Conservation (phyloP, 2,797 vertebrate species). For the Artibeus jamaicensis region DNA sequence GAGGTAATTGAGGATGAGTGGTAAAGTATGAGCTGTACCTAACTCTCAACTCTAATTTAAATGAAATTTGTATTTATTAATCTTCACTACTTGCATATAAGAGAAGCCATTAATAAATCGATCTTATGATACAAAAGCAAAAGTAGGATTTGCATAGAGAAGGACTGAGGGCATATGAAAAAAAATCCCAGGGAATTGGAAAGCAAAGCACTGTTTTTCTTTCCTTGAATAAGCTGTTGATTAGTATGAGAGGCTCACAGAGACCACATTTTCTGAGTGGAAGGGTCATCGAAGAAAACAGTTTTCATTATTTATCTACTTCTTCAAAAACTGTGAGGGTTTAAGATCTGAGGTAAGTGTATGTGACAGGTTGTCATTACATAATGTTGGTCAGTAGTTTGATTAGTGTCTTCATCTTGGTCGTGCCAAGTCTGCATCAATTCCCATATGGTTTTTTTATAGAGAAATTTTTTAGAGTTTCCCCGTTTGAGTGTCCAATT, state of each 20-base stretch:
- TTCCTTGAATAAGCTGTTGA: background rate
- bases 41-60: background rate
- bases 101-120: background rate
- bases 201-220: background rate
- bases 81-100: background rate
- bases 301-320: background rate
- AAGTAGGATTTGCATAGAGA: background rate
- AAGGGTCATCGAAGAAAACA: background rate
- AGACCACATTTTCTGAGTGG: background rate
- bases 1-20: background rate
- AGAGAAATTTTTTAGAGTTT: background rate
- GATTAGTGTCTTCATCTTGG: background rate
- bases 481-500: background rate
- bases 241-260: background rate
- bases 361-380: background rate
- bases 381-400: background rate
- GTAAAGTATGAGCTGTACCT: background rate
- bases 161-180: background rate
- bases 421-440: background rate
- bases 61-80: background rate
- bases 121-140: background rate
- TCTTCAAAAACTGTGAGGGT: background rate
- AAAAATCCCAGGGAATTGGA: background rate
- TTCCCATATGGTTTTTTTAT: background rate
- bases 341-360: background rate